Percentiles rank a stretch among this genome's conserved stretches.
Evolutionary conservation across 2,888 invertebrate genomes (phyloP).

Genomic region (Rhaphigaster nebulosa): DNA sequence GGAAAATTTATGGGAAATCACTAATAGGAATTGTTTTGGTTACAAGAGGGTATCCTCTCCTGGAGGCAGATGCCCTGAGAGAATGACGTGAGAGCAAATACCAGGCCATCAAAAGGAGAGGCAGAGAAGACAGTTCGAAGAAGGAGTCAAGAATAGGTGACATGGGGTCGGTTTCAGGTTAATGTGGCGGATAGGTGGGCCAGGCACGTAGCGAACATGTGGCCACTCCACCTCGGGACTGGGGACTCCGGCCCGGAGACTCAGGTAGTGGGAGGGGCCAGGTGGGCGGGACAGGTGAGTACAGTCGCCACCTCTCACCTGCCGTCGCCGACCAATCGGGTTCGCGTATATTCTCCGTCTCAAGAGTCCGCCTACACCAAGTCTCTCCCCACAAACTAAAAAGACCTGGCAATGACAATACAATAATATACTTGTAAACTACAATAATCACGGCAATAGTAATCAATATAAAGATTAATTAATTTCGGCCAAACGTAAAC

Average conservation of each 20-base stretch:
- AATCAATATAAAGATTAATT: no score
- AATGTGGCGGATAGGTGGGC: constrained; percentile 47
- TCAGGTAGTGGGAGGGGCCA: background rate
- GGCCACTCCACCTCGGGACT: no score
- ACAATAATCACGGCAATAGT: no score
- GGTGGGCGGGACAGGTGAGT: constrained; percentile 32
- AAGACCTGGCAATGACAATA: no score
- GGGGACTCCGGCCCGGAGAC: background rate
- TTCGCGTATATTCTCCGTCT: no score
- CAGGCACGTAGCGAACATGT: background rate
- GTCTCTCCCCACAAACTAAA: background rate
- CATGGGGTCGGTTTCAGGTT: constrained; percentile 48
- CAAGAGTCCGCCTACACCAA: background rate
- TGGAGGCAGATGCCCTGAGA: background rate
- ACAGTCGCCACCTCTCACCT: background rate
- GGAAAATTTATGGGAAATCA: constrained; percentile 30
- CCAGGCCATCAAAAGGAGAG: background rate
- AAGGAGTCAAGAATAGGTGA: constrained; percentile 18
- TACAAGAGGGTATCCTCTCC: background rate
- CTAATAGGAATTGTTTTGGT: constrained; percentile 22
- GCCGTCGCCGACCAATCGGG: background rate
- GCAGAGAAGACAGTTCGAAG: background rate
- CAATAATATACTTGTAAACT: no score
- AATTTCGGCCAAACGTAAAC: no score
- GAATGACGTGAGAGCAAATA: background rate